A percentile compares a stretch with the other conserved stretches of the same genome.
Evolutionary conservation across 2,797 vertebrate species (phyloP).

Genomic region (Hirundo rustica): DNA sequence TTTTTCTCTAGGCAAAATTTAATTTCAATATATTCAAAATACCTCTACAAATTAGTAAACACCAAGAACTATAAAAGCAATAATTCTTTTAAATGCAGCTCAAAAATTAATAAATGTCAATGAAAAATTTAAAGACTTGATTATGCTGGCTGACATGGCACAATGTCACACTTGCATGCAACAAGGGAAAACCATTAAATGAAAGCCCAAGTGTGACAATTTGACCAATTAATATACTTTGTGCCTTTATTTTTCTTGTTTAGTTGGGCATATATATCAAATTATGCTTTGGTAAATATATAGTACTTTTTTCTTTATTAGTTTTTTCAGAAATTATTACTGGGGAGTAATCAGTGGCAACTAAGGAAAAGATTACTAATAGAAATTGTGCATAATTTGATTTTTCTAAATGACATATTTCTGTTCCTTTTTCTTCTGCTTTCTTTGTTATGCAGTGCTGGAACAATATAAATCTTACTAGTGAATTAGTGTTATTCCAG

Average conservation of each 20-base stretch:
- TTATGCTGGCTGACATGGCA: fast-evolving
- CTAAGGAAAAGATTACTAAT: background rate
- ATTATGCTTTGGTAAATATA: background rate
- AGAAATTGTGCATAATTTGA: background rate
- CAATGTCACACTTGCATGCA: background rate
- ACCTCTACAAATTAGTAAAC: background rate
- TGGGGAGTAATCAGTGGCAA: background rate
- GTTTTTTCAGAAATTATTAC: background rate
- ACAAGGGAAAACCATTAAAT: background rate
- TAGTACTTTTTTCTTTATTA: background rate
- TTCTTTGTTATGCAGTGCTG: background rate
- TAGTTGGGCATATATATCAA: background rate
- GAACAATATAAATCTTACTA: background rate
- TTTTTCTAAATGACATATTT: background rate
- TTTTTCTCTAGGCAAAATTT: conserved; percentile 18
- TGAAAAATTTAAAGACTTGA: background rate
- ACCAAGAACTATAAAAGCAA: background rate
- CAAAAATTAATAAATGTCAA: background rate
- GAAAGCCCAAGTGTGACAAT: background rate
- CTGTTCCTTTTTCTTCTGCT: background rate
- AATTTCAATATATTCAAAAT: background rate
- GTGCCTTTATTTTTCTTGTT: background rate
- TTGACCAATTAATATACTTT: background rate
- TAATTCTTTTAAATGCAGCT: background rate
- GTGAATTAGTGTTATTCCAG: background rate